Conservation (phyloP, 2,888 invertebrate species). For the Emmelina monodactyla region DNA sequence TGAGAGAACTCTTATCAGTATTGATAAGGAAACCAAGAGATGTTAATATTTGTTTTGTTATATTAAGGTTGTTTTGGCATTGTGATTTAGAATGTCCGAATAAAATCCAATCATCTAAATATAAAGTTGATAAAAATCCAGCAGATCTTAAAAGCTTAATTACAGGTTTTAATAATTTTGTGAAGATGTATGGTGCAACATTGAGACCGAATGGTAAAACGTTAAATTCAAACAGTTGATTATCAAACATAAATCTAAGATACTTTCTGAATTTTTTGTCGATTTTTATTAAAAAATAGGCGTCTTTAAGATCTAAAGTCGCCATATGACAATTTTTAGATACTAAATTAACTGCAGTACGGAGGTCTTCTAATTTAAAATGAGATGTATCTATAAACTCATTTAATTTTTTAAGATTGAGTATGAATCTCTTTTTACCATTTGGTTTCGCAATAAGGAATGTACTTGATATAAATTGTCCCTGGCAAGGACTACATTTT, state of each 20-base stretch:
- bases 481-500: constrained; percentile 1
- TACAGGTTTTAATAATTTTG: not conserved
- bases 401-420: constrained; percentile 5
- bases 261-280: constrained; percentile 2
- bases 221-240: constrained; percentile 2
- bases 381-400: constrained; percentile 5
- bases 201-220: constrained; percentile 2
- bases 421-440: constrained; percentile 4
- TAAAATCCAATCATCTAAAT: constrained; percentile 3
- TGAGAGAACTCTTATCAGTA: constrained; percentile 1
- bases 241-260: constrained; percentile 3
- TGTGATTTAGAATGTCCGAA: not conserved
- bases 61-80: constrained; percentile 1
- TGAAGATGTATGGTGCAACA: not conserved
- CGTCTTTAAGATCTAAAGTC: constrained; percentile 4
- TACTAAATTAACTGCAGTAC: constrained; percentile 3
- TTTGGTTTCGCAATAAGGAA: constrained; percentile 5
- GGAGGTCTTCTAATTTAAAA: constrained; percentile 6
- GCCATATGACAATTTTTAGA: constrained; percentile 4
- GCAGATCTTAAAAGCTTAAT: not conserved
- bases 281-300: not conserved
- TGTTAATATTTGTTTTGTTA: not conserved
- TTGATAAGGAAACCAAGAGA: constrained; percentile 2
- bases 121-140: constrained; percentile 4
- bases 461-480: constrained; percentile 1